Evolutionary conservation across 2,797 vertebrate species (phyloP).

Genomic region (Acanthornis magna): DNA sequence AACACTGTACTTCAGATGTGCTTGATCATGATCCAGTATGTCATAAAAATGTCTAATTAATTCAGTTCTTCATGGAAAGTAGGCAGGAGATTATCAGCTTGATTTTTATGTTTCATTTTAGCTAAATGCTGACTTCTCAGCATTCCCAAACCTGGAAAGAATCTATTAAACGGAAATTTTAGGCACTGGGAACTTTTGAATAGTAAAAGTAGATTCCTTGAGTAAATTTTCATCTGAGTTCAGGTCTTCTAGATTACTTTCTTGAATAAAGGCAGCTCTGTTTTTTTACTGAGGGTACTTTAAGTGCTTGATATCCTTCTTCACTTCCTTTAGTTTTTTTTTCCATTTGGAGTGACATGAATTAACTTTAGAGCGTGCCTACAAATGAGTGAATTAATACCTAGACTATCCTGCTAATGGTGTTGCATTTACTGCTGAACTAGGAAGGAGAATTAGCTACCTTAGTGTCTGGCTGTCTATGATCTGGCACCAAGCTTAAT

Average conservation of each 20-base stretch:
- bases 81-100: background rate
- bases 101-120: background rate
- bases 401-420: background rate
- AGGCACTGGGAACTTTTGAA: background rate
- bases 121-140: background rate
- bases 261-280: background rate
- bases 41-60: background rate
- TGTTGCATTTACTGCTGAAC: background rate
- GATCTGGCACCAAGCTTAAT: slow-evolving; percentile 30
- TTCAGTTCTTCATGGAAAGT: background rate
- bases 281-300: background rate
- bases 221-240: background rate
- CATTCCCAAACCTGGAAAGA: background rate
- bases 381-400: background rate
- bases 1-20: background rate
- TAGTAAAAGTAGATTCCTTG: background rate
- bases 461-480: background rate
- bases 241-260: background rate
- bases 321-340: background rate
- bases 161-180: background rate
- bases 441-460: background rate
- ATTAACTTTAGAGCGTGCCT: background rate
- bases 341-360: background rate
- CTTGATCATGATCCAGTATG: background rate
- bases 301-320: background rate